Base-by-base conservation (phyloP, 1,140 invertebrate genomes). In the Drosophila novamexicana region DNA sequence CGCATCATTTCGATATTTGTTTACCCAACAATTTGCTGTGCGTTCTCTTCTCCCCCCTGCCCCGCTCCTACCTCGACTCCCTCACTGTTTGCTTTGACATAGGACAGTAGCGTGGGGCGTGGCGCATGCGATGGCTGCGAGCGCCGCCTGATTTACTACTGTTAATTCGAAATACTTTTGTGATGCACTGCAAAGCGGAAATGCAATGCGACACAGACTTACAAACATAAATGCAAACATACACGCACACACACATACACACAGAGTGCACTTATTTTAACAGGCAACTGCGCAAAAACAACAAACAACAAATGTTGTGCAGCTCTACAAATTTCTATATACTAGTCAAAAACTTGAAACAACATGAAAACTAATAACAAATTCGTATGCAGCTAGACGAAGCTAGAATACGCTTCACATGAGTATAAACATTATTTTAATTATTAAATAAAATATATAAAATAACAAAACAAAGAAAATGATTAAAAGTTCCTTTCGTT, bases 91-190 rank as follows among this genome's bases (percentile, higher is more conserved):
- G 59, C 57, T 52, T 57, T 45, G 44, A 34, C 9, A 18, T 32
- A 32, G 32, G 29, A 57, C 14, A 16, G 14, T n/a, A 16, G 14
- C 22, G 4, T 29, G 18, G 16, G 40, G 29, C 40, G 40, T 16
- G 59, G 42, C 49, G 50, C 64, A 34, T 39, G 54, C 56, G 59
- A 36, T 14, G 37, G 47, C 37, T 14, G n/a, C 32, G 52, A 50
- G 67, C 59, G 58, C 47, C 59, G 59, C 34, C 69, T 77, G 81
- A 85, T 77, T 81, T 86, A 81, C 81, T 81, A 69, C 70, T 75
- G 53, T 85, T 85, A 77, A 85, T 85, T 81, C 52, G 10, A 71
- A 68, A 84, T 81, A 84, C 73, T 85, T 81, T 78, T 85, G 67
- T 84, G 81, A 70, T 74, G 77, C 74, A 81, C 65, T 63, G 69